Base-by-base conservation (phyloP, 2,113 vertebrate species). In the Elaphurus davidianus region DNA sequence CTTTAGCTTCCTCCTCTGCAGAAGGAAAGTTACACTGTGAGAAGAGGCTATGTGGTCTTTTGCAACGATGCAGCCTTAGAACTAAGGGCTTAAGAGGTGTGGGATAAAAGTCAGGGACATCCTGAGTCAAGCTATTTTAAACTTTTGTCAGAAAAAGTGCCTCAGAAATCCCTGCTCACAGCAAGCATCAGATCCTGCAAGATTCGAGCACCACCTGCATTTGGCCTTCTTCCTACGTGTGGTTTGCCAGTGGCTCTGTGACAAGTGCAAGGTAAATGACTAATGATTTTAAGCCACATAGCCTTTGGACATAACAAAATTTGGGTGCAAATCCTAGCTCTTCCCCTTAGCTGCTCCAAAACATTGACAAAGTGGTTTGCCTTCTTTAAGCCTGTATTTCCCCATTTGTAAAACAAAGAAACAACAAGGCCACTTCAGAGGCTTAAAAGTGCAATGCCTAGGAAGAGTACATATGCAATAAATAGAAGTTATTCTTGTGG, bases 141-240 rank as follows among this genome's bases (percentile, higher is more conserved):
- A n/a, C 6, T 59, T 74, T 28, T 43, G 28, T 84, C 21, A 25
- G 64, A 71, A 43, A 74, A 87, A 28, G 11, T 15, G 6, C 12
- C 27, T 40, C 67, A 55, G 91, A 54, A 81, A 62, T 28, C 17
- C 19, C 50, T 6, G 6, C 59, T 40, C 27, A 6, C 5, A 12
- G 30, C 16, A n/a, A 10, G 9, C 2, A 5, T 40, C 19, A n/a
- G 23, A 64, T 17, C 60, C 23, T 33, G 3, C 16, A 27, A 27
- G 25, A 19, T 10, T 16, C 62, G 13, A 45, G 15, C 4, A 4
- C 16, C 52, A 28, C 21, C 1, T 60, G 60, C 16, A 90, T n/a
- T 90, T 52, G 45, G 25, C 55, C 64, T 0, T 67, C 27, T 67
- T 59, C 16, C 0, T 45, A 0, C 0, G 1, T 2, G 8, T 4